Percentiles rank a stretch among this genome's conserved stretches.
These are phyloP conservation scores for Pelodiscus sinensis DNA, from an alignment of 2,113 vertebrate species.

Conservation along the genomic window DNA sequence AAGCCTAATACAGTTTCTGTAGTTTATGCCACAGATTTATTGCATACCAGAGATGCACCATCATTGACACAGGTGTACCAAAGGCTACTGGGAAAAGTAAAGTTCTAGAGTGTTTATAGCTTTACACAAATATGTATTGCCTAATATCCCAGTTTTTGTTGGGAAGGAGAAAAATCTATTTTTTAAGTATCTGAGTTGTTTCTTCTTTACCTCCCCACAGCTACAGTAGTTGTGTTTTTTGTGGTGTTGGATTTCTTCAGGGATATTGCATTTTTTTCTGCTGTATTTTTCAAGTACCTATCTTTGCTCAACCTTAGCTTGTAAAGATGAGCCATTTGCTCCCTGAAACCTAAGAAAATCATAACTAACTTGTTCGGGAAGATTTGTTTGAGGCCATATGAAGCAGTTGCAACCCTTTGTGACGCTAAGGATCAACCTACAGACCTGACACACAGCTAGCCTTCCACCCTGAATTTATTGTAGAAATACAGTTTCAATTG, in stretches of 20 bases:
- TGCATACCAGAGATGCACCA: background rate
- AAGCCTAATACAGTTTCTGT: background rate
- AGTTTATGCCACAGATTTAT: background rate
- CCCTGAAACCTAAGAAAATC: slow-evolving; percentile 1
- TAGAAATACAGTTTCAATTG: background rate
- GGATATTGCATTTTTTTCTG: background rate
- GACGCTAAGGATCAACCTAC: background rate
- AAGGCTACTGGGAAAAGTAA: background rate
- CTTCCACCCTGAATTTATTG: background rate
- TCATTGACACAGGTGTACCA: background rate
- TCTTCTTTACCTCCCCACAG: background rate
- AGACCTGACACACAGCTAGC: background rate
- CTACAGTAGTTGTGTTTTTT: background rate
- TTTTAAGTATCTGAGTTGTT: background rate
- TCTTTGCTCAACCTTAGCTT: background rate
- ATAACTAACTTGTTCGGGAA: background rate
- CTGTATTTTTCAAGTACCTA: background rate
- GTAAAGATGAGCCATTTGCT: background rate
- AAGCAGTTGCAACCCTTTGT: background rate
- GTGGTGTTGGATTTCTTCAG: background rate
- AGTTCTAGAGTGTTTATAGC: background rate
- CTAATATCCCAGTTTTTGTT: background rate
- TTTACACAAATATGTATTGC: background rate
- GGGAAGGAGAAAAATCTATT: background rate
- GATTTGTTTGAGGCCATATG: background rate